Conservation (phyloP, 2,888 invertebrate species). For the Blomia tropicalis region DNA sequence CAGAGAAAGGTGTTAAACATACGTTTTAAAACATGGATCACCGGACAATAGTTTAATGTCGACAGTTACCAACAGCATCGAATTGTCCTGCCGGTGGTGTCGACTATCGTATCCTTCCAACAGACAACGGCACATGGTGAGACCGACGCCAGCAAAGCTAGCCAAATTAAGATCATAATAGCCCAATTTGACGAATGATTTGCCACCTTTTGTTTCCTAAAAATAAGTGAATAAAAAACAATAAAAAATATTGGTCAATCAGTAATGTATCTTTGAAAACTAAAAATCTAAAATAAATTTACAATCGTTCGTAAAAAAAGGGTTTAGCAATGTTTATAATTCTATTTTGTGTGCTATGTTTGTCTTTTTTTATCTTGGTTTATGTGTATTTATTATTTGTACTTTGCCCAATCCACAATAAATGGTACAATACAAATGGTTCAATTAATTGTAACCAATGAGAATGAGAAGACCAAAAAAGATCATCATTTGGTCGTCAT, state of each 20-base stretch:
- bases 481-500: too few species aligned
- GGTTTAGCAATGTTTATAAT: too few species aligned
- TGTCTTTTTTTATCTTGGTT: too few species aligned
- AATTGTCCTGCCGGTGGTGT: slow-evolving; percentile 82
- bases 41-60: slow-evolving; percentile 86
- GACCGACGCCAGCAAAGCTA: slow-evolving; percentile 84
- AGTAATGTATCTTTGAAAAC: neutral
- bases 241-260: neutral
- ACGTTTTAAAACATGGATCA: slow-evolving; percentile 96
- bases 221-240: slow-evolving; percentile 22
- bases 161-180: slow-evolving; percentile 94
- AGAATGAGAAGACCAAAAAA: too few species aligned
- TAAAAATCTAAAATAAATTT: neutral
- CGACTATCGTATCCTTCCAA: slow-evolving; percentile 81
- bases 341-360: too few species aligned
- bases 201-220: slow-evolving; percentile 56
- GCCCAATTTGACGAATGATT: slow-evolving; percentile 83
- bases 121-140: slow-evolving; percentile 66
- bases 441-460: neutral
- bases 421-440: neutral
- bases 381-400: too few species aligned
- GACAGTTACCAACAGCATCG: slow-evolving; percentile 74
- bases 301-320: too few species aligned
- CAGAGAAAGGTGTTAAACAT: slow-evolving; percentile 41
- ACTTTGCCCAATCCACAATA: too few species aligned